These are phyloP conservation scores for Miniopterus natalensis DNA, from an alignment of 2,113 vertebrate genomes.

Conservation along the genomic window DNA sequence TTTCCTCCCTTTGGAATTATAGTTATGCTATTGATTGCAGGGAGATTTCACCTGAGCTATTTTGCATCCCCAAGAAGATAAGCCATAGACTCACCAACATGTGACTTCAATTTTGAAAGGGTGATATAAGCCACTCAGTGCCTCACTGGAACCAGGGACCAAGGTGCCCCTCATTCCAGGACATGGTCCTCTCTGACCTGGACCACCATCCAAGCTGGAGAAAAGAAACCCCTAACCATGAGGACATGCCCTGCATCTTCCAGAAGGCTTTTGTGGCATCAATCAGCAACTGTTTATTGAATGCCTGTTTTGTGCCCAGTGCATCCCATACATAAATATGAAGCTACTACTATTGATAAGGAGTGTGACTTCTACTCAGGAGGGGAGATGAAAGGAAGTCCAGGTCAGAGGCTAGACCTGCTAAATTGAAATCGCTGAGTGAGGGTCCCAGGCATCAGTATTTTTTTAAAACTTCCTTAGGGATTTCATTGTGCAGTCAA, in stretches of 20 bases:
- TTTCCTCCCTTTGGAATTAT: not conserved
- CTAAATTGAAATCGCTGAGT: not conserved
- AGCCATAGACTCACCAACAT: not conserved
- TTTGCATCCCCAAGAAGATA: not conserved
- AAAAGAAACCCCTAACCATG: not conserved
- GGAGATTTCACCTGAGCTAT: not conserved
- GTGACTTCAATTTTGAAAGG: not conserved
- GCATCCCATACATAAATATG: not conserved
- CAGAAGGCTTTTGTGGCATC: not conserved
- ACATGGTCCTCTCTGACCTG: not conserved
- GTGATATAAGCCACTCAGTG: not conserved
- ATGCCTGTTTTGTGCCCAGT: not conserved
- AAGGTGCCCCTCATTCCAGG: not conserved
- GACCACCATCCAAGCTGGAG: not conserved
- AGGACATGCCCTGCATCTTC: not conserved
- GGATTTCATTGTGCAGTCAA: constrained; percentile 3
- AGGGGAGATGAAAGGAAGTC: not conserved
- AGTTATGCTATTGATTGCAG: not conserved
- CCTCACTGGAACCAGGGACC: not conserved
- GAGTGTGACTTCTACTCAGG: not conserved
- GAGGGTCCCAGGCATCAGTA: not conserved
- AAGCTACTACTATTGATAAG: not conserved
- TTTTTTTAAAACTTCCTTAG: not conserved
- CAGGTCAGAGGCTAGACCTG: not conserved
- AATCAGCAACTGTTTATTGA: not conserved